Percentiles rank a stretch among this genome's conserved stretches.
These are phyloP conservation scores for Aphidius colemani DNA, from an alignment of 2,888 invertebrate species.

Conservation along the genomic window DNA sequence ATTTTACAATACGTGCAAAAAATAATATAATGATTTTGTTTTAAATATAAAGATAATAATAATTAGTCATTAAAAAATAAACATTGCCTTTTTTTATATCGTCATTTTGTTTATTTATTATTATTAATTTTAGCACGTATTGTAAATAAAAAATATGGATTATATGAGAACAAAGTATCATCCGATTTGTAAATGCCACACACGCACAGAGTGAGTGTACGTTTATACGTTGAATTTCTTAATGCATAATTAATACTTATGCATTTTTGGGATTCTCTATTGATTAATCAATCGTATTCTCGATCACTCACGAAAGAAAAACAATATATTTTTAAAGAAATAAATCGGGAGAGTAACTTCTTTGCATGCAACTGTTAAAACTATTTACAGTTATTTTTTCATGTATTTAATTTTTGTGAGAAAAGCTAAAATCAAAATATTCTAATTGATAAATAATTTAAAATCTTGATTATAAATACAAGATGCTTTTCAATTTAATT, in stretches of 20 bases:
- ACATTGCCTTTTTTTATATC: background rate
- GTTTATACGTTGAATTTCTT: slow-evolving; percentile 18
- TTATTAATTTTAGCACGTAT: slow-evolving; percentile 27
- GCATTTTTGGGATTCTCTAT: background rate
- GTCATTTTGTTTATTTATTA: background rate
- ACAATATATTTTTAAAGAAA: slow-evolving; percentile 2
- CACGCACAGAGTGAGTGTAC: slow-evolving; percentile 36
- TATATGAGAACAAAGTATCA: slow-evolving; percentile 26
- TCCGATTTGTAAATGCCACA: slow-evolving; percentile 35
- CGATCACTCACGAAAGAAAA: background rate
- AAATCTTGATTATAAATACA: slow-evolving; percentile 24
- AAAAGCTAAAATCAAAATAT: slow-evolving; percentile 12
- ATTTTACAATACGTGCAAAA: slow-evolving; percentile 23
- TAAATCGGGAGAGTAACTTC: slow-evolving; percentile 32
- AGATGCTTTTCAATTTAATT: slow-evolving; percentile 32
- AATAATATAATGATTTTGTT: background rate
- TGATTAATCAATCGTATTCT: background rate
- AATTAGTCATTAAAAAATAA: background rate
- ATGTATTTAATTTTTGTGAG: slow-evolving; percentile 1
- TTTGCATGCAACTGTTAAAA: slow-evolving; percentile 33
- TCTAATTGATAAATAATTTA: slow-evolving; percentile 19
- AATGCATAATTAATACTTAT: background rate
- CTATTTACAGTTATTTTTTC: slow-evolving; percentile 12
- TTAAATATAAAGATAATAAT: slow-evolving; percentile 6
- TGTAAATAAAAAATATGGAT: slow-evolving; percentile 25